These are phyloP conservation scores for Odontamblyopus rebecca DNA, from an alignment of 2,797 vertebrate species.

Conservation along the genomic window DNA sequence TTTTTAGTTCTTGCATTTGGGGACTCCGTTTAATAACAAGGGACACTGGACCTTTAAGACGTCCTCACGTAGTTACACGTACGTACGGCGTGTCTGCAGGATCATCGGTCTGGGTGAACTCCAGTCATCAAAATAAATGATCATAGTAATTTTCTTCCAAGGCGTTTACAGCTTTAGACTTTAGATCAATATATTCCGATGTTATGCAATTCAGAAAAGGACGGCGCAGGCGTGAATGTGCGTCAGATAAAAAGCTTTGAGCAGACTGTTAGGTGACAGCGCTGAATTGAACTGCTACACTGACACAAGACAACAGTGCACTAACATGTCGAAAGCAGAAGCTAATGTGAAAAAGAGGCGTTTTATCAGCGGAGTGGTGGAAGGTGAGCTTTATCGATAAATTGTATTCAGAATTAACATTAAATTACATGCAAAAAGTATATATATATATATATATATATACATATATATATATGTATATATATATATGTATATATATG, in stretches of 20 bases:
- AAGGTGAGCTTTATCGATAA: slow-evolving; percentile 80
- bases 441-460: no score
- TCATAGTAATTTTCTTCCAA: background rate
- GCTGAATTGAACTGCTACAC: background rate
- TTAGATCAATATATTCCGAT: background rate
- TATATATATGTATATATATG: no score
- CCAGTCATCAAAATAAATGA: slow-evolving; percentile 6
- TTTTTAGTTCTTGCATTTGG: background rate
- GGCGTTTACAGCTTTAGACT: slow-evolving; percentile 27
- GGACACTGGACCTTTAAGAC: slow-evolving; percentile 59
- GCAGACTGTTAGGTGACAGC: background rate
- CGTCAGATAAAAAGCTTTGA: background rate
- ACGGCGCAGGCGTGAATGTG: slow-evolving; percentile 40
- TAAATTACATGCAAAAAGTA: background rate
- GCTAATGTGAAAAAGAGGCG: slow-evolving; percentile 49
- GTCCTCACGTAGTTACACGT: slow-evolving; percentile 25
- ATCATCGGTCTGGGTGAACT: background rate
- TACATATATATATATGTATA: no score
- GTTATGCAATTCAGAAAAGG: background rate
- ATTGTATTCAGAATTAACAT: background rate
- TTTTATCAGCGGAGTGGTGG: slow-evolving; percentile 92
- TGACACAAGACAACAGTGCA: no score
- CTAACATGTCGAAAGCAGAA: slow-evolving; percentile 50
- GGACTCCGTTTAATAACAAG: background rate
- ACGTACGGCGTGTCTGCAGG: slow-evolving; percentile 5